Evolutionary conservation across 2,113 vertebrate species (phyloP).

Genomic region (Macquaria ambigua): DNA sequence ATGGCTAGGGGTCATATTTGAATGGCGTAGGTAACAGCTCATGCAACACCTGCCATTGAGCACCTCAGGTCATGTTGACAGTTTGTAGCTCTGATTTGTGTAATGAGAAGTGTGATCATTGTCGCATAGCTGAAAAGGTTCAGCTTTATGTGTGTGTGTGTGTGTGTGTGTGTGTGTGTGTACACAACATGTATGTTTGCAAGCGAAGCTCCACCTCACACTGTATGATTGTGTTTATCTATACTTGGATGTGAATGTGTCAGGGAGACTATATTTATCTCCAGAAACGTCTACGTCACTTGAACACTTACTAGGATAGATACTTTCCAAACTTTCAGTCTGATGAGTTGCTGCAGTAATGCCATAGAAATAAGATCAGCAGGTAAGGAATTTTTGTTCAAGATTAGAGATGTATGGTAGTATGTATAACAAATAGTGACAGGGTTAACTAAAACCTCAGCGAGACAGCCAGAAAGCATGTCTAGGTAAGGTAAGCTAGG

Average conservation of each 20-base stretch:
- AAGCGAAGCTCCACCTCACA: background rate
- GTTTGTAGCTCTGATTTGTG: conserved; percentile 56
- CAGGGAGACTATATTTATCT: background rate
- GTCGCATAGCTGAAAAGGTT: conserved; percentile 14
- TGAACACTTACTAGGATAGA: background rate
- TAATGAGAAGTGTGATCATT: conserved; percentile 61
- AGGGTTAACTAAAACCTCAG: too few species aligned
- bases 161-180: background rate
- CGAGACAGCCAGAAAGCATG: background rate
- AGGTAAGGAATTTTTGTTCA: background rate
- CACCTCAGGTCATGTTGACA: conserved; percentile 67
- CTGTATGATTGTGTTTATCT: background rate
- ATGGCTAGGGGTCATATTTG: conserved; percentile 52
- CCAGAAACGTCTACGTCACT: background rate
- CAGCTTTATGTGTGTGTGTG: conserved; percentile 6
- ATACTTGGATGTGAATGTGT: background rate
- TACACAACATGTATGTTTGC: background rate
- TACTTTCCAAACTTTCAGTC: background rate
- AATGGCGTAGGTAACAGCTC: conserved; percentile 50
- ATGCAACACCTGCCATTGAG: conserved; percentile 65
- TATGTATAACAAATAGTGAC: background rate
- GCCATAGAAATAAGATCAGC: background rate
- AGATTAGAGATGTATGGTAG: background rate
- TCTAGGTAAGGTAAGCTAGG: conserved; percentile 1
- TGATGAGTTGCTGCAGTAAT: background rate